Evolutionary conservation across 2,113 vertebrate genomes (phyloP).

Genomic region (Perca schrenkii): DNA sequence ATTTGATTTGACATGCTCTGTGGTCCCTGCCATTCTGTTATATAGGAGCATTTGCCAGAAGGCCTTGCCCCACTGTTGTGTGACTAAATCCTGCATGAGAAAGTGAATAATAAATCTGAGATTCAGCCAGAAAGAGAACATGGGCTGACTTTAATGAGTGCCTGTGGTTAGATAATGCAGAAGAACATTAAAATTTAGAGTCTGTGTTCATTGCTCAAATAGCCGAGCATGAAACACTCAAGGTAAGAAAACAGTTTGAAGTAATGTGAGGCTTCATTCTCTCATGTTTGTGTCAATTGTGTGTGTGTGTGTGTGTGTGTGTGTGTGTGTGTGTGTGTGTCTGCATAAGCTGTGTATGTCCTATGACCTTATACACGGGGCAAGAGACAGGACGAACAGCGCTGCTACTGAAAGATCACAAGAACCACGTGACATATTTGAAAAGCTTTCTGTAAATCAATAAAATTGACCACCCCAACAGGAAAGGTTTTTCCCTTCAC

Average conservation of each 20-base stretch:
- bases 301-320: slow-evolving; percentile 16
- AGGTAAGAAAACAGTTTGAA: not conserved
- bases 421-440: slow-evolving; percentile 45
- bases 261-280: not conserved
- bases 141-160: slow-evolving; percentile 30
- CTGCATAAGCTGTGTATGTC: not conserved
- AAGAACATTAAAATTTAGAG: slow-evolving; percentile 28
- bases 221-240: slow-evolving; percentile 4
- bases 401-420: slow-evolving; percentile 36
- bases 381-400: not conserved
- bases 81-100: slow-evolving; percentile 60
- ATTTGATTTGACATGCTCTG: slow-evolving; percentile 67
- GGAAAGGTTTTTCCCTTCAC: slow-evolving; percentile 25
- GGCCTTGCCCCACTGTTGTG: slow-evolving; percentile 56
- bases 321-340: not conserved
- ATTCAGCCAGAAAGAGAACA: slow-evolving; percentile 46
- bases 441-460: slow-evolving; percentile 71
- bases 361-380: slow-evolving; percentile 34
- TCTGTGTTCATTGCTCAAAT: slow-evolving; percentile 17
- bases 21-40: slow-evolving; percentile 48
- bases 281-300: not conserved
- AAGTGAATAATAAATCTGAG: slow-evolving; percentile 56
- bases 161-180: slow-evolving; percentile 33
- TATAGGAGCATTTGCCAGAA: slow-evolving; percentile 51
- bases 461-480: slow-evolving; percentile 64